Evolutionary conservation across 2,888 invertebrate species (phyloP), one percentile per base, ranked within the genome.

Genomic region (Drosophila rubida): DNA sequence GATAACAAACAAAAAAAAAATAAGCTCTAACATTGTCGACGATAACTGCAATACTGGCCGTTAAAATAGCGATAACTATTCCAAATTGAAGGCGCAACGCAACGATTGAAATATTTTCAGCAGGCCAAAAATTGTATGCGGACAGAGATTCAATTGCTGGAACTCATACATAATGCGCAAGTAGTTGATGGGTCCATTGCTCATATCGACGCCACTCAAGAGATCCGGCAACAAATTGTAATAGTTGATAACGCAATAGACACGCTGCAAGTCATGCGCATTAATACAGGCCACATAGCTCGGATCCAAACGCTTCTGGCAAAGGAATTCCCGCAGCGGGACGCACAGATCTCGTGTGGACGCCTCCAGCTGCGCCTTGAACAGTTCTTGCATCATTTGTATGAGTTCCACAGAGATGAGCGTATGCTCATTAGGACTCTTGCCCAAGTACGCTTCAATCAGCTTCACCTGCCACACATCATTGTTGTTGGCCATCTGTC

Each of bases 401-500:
- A 91, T 77, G 3, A 92, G 86, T 69, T 92, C 92, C 48, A 87
- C 85, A 0, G 91, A 90, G 35, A 91, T 71, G 6, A 92, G 74
- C 7, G 87, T 77, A 51, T 91, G 85, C 30, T 78, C 61, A 4
- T 77, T 39, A 0, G 61, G 58, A 8, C 59, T 41, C 16, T 67
- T 45, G 13, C 41, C 55, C 62, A 90, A 78, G 65, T 95, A 95
- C 0, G 94, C 93, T 2, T 94, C 93, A 4, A 94, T 92, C 0
- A 96, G 92, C 89, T 96, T 96, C 45, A 96, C 93, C 90, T 97
- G 96, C 96, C 96, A 96, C 16, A 95, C 92, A 82, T 95, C 94
- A 27, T 80, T 76, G 61, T 76, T 86, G 46, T 62, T 75, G 8
- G 79, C 71, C 57, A 69, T 69, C n/a, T 74, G 42, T 39, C 82